Percentiles rank a stretch among this genome's conserved stretches.
Evolutionary conservation across 2,113 vertebrate genomes (phyloP).

Genomic region (Hemibagrus wyckioides): DNA sequence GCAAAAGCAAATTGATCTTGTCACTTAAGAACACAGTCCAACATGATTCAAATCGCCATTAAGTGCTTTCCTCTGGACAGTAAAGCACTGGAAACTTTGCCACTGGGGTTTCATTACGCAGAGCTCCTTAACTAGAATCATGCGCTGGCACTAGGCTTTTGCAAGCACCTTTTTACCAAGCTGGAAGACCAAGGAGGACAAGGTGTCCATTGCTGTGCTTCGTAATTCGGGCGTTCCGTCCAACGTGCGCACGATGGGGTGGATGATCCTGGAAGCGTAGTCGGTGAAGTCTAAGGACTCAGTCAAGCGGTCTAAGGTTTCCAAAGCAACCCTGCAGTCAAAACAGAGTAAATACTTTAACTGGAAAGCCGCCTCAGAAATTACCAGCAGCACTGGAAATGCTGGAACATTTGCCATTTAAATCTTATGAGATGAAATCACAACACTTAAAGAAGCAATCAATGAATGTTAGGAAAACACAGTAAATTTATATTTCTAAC

Average conservation of each 20-base stretch:
- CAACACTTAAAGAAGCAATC: background rate
- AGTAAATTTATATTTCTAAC: background rate
- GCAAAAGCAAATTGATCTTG: conserved; percentile 6
- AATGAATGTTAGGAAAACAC: background rate
- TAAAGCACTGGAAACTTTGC: conserved; percentile 26
- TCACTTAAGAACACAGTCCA: background rate
- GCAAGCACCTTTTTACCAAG: conserved; percentile 91
- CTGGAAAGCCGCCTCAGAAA: background rate
- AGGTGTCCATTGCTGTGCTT: conserved; percentile 92
- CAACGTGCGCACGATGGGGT: conserved; percentile 90
- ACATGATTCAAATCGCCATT: background rate
- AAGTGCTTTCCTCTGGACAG: background rate
- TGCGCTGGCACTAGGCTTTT: background rate
- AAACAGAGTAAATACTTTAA: conserved; percentile 48
- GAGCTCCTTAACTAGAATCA: background rate
- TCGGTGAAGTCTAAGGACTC: conserved; percentile 98
- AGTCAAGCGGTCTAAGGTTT: conserved; percentile 92
- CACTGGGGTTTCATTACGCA: background rate
- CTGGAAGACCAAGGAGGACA: conserved; percentile 96
- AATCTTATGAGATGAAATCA: background rate
- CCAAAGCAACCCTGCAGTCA: conserved; percentile 84
- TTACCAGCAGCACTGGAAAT: background rate
- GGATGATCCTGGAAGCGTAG: conserved; percentile 96
- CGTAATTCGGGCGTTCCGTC: conserved; percentile 92
- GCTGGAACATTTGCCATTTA: background rate